phyloP scores from a whole-genome alignment of 2,113 vertebrate genomes.

The Nicator chloris region DNA sequence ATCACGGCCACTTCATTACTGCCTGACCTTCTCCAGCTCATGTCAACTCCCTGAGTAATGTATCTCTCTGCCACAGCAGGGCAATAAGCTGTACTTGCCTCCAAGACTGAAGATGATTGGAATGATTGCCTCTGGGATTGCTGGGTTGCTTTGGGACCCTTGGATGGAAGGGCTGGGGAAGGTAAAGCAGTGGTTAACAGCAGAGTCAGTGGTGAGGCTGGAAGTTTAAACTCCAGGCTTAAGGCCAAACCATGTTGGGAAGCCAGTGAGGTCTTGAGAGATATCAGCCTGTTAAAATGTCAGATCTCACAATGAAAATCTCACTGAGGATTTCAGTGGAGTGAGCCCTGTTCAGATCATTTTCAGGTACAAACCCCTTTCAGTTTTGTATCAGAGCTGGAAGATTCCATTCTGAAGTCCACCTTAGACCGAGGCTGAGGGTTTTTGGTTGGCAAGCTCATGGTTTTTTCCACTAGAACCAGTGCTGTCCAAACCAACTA shows the following conservation, averaged over 20 bases:
- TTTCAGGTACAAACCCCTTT: background rate
- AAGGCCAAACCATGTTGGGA: background rate
- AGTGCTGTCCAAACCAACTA: background rate
- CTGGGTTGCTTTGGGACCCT: background rate
- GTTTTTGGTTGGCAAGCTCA: background rate
- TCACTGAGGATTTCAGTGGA: background rate
- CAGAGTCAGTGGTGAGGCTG: background rate
- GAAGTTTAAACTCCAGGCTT: background rate
- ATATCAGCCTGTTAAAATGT: background rate
- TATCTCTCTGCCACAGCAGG: background rate
- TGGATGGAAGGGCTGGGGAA: background rate
- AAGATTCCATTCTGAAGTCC: background rate
- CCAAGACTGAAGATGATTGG: background rate
- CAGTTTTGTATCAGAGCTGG: background rate
- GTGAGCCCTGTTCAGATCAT: background rate
- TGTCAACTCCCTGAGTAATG: background rate
- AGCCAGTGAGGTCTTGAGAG: background rate
- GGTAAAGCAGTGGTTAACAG: background rate
- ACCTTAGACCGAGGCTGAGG: background rate
- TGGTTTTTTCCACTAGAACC: background rate
- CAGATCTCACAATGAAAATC: background rate
- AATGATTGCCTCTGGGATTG: background rate
- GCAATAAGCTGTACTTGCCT: background rate
- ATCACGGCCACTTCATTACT: constrained; percentile 22
- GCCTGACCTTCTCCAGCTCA: constrained; percentile 16